These are phyloP conservation scores for Trachymyrmex septentrionalis DNA, from an alignment of 1,140 invertebrate genomes.

Conservation along the genomic window DNA sequence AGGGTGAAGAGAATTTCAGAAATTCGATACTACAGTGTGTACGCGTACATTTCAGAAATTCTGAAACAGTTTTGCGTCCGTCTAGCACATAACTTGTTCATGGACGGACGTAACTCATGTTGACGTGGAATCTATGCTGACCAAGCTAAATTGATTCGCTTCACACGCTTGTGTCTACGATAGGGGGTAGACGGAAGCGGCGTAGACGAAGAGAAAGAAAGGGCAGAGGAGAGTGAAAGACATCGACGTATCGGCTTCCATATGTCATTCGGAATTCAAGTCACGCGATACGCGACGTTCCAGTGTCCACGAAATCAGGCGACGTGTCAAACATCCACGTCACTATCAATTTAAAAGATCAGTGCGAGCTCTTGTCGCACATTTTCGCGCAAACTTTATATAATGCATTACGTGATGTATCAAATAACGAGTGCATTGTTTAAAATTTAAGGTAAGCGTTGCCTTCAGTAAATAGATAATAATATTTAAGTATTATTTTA, in stretches of 20 bases:
- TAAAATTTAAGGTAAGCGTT: neutral
- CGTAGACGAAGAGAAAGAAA: conserved; percentile 4
- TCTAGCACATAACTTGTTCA: conserved; percentile 25
- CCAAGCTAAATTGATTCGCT: conserved; percentile 57
- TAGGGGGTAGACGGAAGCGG: neutral
- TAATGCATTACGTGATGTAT: conserved; percentile 35
- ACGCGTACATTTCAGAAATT: conserved; percentile 45
- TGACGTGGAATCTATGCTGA: conserved; percentile 51
- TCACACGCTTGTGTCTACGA: conserved; percentile 53
- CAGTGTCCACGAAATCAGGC: conserved; percentile 59
- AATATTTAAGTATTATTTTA: neutral
- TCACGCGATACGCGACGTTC: conserved; percentile 46
- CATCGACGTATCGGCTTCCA: conserved; percentile 69
- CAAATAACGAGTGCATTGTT: neutral
- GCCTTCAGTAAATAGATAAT: conserved; percentile 10
- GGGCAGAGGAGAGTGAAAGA: conserved; percentile 51
- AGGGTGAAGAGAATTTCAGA: conserved; percentile 42
- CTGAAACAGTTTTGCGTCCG: conserved; percentile 44
- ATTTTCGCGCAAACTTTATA: conserved; percentile 29
- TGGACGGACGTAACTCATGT: conserved; percentile 55
- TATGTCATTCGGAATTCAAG: conserved; percentile 67
- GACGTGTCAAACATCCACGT: conserved; percentile 75
- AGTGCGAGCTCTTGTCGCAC: conserved; percentile 43
- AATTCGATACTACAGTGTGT: conserved; percentile 9
- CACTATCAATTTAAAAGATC: conserved; percentile 78